Evolutionary conservation across 2,113 vertebrate genomes (phyloP), one percentile per base, ranked within the genome.

Genomic region (Odobenus rosmarus): DNA sequence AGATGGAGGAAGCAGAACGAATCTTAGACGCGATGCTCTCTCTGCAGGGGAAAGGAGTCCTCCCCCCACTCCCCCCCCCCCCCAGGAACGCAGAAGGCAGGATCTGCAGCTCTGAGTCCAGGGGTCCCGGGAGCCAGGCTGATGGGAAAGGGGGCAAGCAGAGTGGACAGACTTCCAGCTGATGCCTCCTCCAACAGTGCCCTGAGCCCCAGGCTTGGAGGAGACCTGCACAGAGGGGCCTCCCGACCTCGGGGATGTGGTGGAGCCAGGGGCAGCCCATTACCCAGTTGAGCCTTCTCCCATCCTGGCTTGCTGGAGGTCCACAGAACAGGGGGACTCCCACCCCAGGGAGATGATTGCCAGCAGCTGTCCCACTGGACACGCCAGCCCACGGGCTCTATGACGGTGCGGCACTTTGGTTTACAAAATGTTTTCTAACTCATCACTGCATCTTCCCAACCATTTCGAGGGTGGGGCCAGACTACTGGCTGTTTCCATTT

Each of bases 351-450:
- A 19, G 24, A 15, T 18, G 24, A 42, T 18, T 26, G 21, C 36
- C 33, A 21, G 24, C 23, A 74, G 67, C 31, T 2, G 10, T 28
- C 3, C 59, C 2, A 0, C 23, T 14, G 46, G n/a, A 1, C 10
- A 24, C 57, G 28, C 33, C 55, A 15, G 33, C 59, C 57, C 33
- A 14, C 0, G 4, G 76, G 81, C 69, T 92, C 86, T 6, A 4
- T 1, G 24, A 23, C 3, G 53, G 15, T 0, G 26, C 36, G 46
- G 33, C 5, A 4, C 19, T 59, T 90, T 5, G 53, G 80, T 74
- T 92, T 39, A 89, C 74, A 62, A 28, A 46, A 21, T 7, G 0
- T 36, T 77, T 90, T n/a, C 67, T 72, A 24, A 51, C 11, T 12
- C 24, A 0, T 83, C 51, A 1, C 67, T 59, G 33, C 61, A 31